Evolutionary conservation across 1,140 invertebrate genomes (phyloP), one percentile per base, ranked within the genome.

Genomic region (Archivesica marissinica): DNA sequence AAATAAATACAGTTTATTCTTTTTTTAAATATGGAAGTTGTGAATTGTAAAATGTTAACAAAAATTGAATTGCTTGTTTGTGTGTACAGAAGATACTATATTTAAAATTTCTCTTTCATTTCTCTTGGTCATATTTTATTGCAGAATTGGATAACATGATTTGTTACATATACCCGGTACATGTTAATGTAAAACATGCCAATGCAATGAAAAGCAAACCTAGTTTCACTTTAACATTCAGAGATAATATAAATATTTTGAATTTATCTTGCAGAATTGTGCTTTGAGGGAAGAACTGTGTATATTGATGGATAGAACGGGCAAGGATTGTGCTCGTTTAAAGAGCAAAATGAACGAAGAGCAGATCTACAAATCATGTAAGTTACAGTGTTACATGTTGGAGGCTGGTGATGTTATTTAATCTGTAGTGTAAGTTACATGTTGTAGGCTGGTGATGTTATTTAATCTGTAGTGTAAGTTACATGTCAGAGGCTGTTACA

Each of bases 341-440:
- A 20, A 25, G 3, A 23, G 23, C 1, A 6, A 35, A n/a, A 13
- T 52, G 4, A 38, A 66, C 30, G 78, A 81, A 33, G 78, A 81
- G 1, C 11, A 66, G 33, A 68, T 81, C 61, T 81, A 50, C n/a
- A 70, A 23, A 52, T 50, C 59, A 1, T 81, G 78, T 81, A 50
- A 44, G 77, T 66, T 33, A 50, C 1, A 25, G 6, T 70, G 39
- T 25, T 39, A 7, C 17, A 35, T 61, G 17, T 23, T 61, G 7
- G n/a, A n/a, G n/a, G n/a, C n/a, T n/a, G n/a, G n/a, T n/a, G n/a
- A n/a, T n/a, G n/a, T n/a, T n/a, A n/a, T n/a, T n/a, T n/a, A n/a
- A n/a, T n/a, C n/a, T n/a, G n/a, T n/a, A n/a, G n/a, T n/a, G n/a
- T n/a, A n/a, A 23, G 13, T 23, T 23, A 23, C 17, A 11, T 7